These are phyloP conservation scores for Leptobrachium ailaonicum DNA, from an alignment of 2,113 vertebrate species.

Conservation along the genomic window DNA sequence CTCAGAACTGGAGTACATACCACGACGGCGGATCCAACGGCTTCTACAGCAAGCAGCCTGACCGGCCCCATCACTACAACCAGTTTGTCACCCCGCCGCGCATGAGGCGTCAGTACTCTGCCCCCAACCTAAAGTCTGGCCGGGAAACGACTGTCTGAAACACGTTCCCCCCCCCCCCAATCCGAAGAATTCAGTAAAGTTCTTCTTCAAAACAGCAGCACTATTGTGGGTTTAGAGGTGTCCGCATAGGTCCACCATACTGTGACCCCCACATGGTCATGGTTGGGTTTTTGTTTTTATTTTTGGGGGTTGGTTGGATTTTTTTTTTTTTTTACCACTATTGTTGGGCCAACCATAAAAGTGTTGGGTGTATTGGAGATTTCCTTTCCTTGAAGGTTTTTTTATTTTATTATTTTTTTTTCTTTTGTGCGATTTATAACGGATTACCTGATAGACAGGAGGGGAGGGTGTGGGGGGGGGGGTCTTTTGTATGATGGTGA, in stretches of 20 bases:
- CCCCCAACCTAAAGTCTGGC: slow-evolving; percentile 90
- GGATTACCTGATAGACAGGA: background rate
- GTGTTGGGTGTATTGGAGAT: slow-evolving; percentile 32
- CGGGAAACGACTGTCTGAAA: slow-evolving; percentile 89
- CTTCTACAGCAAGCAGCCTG: slow-evolving; percentile 65
- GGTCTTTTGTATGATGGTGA: background rate
- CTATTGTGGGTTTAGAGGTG: too few relatives aligned
- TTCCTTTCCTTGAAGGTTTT: background rate
- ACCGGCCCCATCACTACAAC: slow-evolving; percentile 67
- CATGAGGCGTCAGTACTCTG: slow-evolving; percentile 93
- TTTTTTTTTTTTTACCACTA: background rate
- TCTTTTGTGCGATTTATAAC: background rate
- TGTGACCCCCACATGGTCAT: background rate
- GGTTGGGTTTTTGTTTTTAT: too few relatives aligned
- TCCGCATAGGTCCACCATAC: background rate
- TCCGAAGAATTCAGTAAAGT: background rate
- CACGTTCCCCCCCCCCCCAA: background rate
- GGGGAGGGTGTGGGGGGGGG: too few relatives aligned
- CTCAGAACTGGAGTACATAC: slow-evolving; percentile 66
- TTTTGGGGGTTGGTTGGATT: background rate
- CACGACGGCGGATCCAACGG: slow-evolving; percentile 35
- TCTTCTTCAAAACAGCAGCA: too few relatives aligned
- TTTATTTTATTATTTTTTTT: background rate
- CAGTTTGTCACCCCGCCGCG: slow-evolving; percentile 84
- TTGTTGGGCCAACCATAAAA: slow-evolving; percentile 16